Evolutionary conservation across 2,797 vertebrate species (phyloP), one percentile per base, ranked within the genome.

Genomic region (Acipenser oxyrinchus): DNA sequence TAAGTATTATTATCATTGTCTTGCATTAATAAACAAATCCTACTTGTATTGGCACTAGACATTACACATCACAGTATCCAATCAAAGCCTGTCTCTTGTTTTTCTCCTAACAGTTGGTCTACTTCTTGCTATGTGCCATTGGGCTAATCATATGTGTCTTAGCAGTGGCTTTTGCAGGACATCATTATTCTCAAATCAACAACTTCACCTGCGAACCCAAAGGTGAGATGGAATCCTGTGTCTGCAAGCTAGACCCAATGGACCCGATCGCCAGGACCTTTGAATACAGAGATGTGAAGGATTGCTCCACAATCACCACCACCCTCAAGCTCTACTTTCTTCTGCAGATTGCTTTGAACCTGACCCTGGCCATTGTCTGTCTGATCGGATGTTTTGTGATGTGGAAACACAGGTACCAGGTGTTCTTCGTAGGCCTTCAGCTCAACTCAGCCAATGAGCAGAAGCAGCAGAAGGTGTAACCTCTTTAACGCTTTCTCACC

Each of bases 401-500:
- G 92, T 99, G 96, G 97, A 97, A 95, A 75, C 88, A 96, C 74
- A 91, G 94, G 15, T 98, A 99, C 78, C 95, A 99, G 83, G 91
- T 96, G 68, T 97, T 99, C 74, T 98, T 94, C 0, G 87, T 88
- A 8, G 97, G 95, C 0, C 74, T 86, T 52, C 86, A 92, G 77
- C 84, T 90, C 3, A 73, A 76, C 57, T 76, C 80, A 6, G 69
- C 78, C 66, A 77, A 82, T 57, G 57, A 70, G 49, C 72, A 77
- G 72, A 75, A 82, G 53, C 89, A 87, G 88, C 83, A 87, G 65
- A 89, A 87, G 70, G 88, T 88, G 66, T 90, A 73, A 81, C 67
- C 67, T 23, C 62, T 5, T 37, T 37, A 37, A 37, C 61, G 10
- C 13, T 13, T 13, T 11, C 58, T 51, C 50, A 23, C 50, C 12